Conservation (phyloP, 1,140 invertebrate genomes). For the Zaprionus vittiger region DNA sequence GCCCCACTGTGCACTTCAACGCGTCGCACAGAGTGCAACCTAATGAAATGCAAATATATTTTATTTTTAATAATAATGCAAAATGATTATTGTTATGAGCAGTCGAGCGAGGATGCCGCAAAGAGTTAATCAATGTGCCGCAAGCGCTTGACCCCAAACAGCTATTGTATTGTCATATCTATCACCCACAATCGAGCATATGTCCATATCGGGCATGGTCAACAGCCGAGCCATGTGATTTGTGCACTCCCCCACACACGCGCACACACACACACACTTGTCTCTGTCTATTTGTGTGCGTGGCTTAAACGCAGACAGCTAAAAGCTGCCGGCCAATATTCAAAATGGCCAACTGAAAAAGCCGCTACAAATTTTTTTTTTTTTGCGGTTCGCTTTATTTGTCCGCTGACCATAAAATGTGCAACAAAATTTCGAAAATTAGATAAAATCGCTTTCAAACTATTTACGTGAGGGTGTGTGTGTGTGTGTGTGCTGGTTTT, state of each 20-base stretch:
- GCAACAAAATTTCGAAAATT: conserved; percentile 46
- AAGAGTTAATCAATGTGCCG: conserved; percentile 73
- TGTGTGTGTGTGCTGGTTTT: not conserved
- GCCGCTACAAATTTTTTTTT: conserved; percentile 32
- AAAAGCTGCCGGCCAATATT: conserved; percentile 39
- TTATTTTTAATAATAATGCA: conserved; percentile 54
- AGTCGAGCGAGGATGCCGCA: conserved; percentile 29
- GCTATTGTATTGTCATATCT: conserved; percentile 40
- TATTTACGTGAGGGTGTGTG: conserved; percentile 8
- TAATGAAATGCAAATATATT: conserved; percentile 55
- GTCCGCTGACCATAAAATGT: conserved; percentile 41
- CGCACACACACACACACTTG: not conserved
- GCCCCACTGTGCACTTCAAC: conserved; percentile 9
- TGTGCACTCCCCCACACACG: not conserved
- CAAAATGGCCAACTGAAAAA: conserved; percentile 26
- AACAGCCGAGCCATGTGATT: not conserved
- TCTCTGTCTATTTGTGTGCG: not conserved
- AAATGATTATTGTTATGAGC: conserved; percentile 53
- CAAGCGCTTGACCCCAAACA: conserved; percentile 50
- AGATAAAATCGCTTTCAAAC: conserved; percentile 51
- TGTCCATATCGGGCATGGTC: not conserved
- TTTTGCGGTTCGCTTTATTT: conserved; percentile 46
- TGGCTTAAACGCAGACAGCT: conserved; percentile 37
- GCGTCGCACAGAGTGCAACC: not conserved
- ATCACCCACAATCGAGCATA: conserved; percentile 25